Base-by-base conservation (phyloP, 1,140 invertebrate genomes). In the Neodiprion fabricii region DNA sequence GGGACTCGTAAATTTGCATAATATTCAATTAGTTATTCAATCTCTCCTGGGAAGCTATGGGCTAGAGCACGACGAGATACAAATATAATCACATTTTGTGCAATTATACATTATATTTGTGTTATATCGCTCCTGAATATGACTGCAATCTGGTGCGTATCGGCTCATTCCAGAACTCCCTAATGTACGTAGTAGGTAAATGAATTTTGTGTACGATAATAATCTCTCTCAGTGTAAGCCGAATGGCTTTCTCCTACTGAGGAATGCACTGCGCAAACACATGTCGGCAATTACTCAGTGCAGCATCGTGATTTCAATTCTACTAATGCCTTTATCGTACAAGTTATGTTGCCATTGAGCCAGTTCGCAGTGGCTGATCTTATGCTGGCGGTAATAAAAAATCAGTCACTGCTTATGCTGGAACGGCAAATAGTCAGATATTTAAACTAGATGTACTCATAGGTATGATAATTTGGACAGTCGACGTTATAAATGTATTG, bases 341-440 rank as follows among this genome's bases (percentile, higher is more conserved):
- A 40, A 40, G 5, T 40, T 40, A 40, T 40, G 28, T 40, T 40
- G 28, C 5, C 28, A 40, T 40, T 40, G 28, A 40, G 28, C 28
- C 28, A 40, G 28, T 40, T 40, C 9, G n/a, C n/a, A 12, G 53
- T 17, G 53, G n/a, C 53, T 61, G 53, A 61, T 61, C n/a, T 61
- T 61, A 61, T 61, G 53, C 53, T 61, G 53, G 53, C 53, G 53
- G 53, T 17, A 61, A 61, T 61, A 61, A 61, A 61, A 61, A 40
- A 61, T 61, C 53, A 61, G 53, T 40, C 28, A 40, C 28, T 40
- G 28, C 28, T 40, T 1, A 40, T 40, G 28, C 28, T 4, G 28
- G 28, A 40, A 40, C 2, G 28, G 5, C 28, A 40, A 40, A 40
- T 40, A 40, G 28, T 40, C 28, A 40, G 28, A 21, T 40, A 40